Evolutionary conservation across 1,140 invertebrate species (phyloP).

Genomic region (Calephelis nemesis): DNA sequence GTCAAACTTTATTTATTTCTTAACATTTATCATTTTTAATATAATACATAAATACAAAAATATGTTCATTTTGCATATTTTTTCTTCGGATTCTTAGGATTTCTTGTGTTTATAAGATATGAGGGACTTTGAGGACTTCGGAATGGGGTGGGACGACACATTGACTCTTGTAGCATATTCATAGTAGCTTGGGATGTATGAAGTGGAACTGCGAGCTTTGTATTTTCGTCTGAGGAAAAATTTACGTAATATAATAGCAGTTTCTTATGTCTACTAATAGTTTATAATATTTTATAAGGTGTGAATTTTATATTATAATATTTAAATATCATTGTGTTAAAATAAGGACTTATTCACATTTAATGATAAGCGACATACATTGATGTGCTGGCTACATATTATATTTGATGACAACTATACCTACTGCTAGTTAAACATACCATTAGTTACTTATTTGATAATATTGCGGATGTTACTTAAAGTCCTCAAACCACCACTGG

Average conservation of each 20-base stretch:
- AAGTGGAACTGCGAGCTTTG: slow-evolving; percentile 46
- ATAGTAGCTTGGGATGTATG: slow-evolving; percentile 59
- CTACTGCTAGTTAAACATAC: slow-evolving; percentile 43
- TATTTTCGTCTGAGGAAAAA: slow-evolving; percentile 48
- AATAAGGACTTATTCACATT: not conserved
- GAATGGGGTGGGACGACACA: slow-evolving; percentile 27
- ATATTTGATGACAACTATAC: slow-evolving; percentile 9
- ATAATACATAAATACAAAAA: slow-evolving; percentile 9
- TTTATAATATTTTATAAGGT: slow-evolving; percentile 1
- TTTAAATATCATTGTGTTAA: not conserved
- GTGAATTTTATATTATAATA: not conserved
- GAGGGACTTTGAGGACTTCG: slow-evolving; percentile 14
- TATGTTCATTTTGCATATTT: slow-evolving; percentile 25
- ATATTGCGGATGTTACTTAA: slow-evolving; percentile 37
- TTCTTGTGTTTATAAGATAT: slow-evolving; percentile 9
- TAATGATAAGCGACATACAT: slow-evolving; percentile 4
- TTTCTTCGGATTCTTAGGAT: slow-evolving; percentile 18
- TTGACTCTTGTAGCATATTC: slow-evolving; percentile 50
- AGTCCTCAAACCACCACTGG: slow-evolving; percentile 62
- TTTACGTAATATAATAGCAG: slow-evolving; percentile 24
- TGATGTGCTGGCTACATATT: slow-evolving; percentile 8
- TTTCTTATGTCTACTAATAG: not conserved
- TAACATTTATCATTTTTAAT: slow-evolving; percentile 34
- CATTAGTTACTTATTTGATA: slow-evolving; percentile 46
- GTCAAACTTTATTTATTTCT: slow-evolving; percentile 33